Base-by-base conservation (phyloP, 2,888 invertebrate genomes). In the Eubasilissa splendida region DNA sequence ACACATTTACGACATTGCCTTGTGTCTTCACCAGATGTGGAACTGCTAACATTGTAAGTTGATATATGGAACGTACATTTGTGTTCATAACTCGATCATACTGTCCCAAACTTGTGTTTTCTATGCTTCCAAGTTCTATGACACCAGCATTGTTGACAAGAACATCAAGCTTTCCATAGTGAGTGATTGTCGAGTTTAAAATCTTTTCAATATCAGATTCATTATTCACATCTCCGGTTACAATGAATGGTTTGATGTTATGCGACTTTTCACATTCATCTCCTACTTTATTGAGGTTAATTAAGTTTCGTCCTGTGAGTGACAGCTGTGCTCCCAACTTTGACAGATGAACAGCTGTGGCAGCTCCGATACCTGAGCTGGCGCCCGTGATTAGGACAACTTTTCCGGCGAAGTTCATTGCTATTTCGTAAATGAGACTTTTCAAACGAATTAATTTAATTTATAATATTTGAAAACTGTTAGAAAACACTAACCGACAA, bases 1-100 rank as follows among this genome's bases (percentile, higher is more conserved):
- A 99, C 0, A 99, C 96, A 87, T 99, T 99, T 0, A 99, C 97
- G 85, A 98, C 95, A 84, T 94, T 96, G n/a, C 97, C 97, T 88
- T 96, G 95, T 0, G 94, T 92, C 88, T 94, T 92, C 3, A 96
- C 90, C 31, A 99, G 90, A 88, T 97, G 93, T 0, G 98, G 98
- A 0, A 96, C 95, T 4, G 97, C 96, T 73, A 97, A 87, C 93
- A 95, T 96, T 0, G 96, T 97, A 83, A 98, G 87, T 82, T 96
- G 93, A 86, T 95, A 96, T 22, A 96, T 91, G 0, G 95, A 93
- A 82, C 97, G 93, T 0, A 97, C 94, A 88, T 99, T 99, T 2
- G 95, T 93, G 85, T 96, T 95, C 93, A 99, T 97, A 11, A 97
- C 89, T 42, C 94, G 91, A 87, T 99, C 99, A 86, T 94, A 98